Percentiles rank a stretch among this genome's conserved stretches.
These are phyloP conservation scores for Drosophila ironensis DNA, from an alignment of 1,140 invertebrate species.

Conservation along the genomic window DNA sequence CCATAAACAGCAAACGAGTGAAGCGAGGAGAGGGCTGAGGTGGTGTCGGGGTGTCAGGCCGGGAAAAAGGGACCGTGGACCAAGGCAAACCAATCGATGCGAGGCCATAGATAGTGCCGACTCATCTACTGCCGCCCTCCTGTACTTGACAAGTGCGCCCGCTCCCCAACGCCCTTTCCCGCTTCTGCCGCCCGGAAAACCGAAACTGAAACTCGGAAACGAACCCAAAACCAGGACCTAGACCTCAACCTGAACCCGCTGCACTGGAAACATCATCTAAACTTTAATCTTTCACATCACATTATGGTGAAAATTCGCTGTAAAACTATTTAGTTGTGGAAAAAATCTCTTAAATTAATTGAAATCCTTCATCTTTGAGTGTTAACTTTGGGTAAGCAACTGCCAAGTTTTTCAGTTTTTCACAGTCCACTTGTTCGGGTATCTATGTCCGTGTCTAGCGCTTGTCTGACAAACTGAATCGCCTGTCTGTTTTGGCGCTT, in stretches of 20 bases:
- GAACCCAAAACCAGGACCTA: slow-evolving; percentile 15
- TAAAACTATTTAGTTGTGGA: too few species aligned
- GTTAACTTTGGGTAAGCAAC: not conserved
- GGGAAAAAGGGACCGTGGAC: slow-evolving; percentile 24
- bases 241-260: slow-evolving; percentile 12
- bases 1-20: slow-evolving; percentile 57
- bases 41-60: not conserved
- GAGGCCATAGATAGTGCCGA: slow-evolving; percentile 61
- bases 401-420: not conserved
- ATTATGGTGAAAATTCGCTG: too few species aligned
- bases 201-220: slow-evolving; percentile 4
- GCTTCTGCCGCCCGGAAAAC: slow-evolving; percentile 12
- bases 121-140: slow-evolving; percentile 48
- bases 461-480: slow-evolving; percentile 70
- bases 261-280: not conserved
- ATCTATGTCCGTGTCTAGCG: slow-evolving; percentile 42
- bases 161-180: slow-evolving; percentile 5
- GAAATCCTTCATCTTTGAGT: too few species aligned
- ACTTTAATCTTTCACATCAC: too few species aligned
- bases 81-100: slow-evolving; percentile 67
- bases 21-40: slow-evolving; percentile 1
- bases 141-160: slow-evolving; percentile 61
- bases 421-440: slow-evolving; percentile 9
- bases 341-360: too few species aligned
- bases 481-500: slow-evolving; percentile 79